phyloP scores from a whole-genome alignment of 2,888 invertebrate genomes.

The Dicycla oo region DNA sequence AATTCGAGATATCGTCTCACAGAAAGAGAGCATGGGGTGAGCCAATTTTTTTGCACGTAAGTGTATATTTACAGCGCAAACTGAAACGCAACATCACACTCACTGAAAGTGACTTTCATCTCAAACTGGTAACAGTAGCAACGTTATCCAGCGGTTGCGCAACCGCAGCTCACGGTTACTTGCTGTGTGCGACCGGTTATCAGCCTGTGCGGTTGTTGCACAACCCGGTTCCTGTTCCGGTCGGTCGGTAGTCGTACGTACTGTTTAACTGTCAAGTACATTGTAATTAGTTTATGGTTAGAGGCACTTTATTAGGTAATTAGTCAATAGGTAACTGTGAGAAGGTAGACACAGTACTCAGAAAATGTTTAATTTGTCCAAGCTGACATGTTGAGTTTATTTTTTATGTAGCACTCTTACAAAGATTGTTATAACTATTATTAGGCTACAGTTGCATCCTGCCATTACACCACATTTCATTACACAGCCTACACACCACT shows the following conservation, averaged over 20 bases:
- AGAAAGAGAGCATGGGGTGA: too few species aligned
- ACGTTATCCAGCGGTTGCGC: constrained; percentile 38
- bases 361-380: background rate
- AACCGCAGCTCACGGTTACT: constrained; percentile 39
- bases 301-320: constrained; percentile 9
- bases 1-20: too few species aligned
- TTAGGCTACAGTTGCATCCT: background rate
- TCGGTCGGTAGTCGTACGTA: background rate
- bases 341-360: background rate
- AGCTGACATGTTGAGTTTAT: too few species aligned
- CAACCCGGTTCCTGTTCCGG: constrained; percentile 56
- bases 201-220: constrained; percentile 38
- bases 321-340: background rate
- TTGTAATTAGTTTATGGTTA: constrained; percentile 28
- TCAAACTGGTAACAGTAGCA: constrained; percentile 35
- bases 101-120: constrained; percentile 47
- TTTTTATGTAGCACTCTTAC: background rate
- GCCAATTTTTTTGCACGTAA: too few species aligned
- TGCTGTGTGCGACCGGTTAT: constrained; percentile 43
- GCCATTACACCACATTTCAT: background rate
- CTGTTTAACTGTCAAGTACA: constrained; percentile 11
- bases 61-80: too few species aligned
- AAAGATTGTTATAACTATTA: background rate
- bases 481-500: constrained; percentile 1
- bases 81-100: background rate